A percentile compares a stretch with the other conserved stretches of the same genome.
Conservation (phyloP, 1,140 invertebrate genomes). For the Atta cephalotes region DNA sequence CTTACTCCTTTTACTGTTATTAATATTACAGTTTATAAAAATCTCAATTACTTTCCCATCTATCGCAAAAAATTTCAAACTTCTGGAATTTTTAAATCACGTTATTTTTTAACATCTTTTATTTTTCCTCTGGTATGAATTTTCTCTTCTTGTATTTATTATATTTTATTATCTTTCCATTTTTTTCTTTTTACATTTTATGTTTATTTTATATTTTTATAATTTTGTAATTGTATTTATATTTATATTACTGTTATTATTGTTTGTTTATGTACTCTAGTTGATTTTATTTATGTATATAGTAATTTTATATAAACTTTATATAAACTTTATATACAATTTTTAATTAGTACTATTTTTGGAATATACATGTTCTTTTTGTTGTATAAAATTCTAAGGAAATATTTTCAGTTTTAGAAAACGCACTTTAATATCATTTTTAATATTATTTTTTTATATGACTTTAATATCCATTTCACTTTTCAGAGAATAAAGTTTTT, state of each 20-base stretch:
- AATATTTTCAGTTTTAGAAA: neutral
- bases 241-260: neutral
- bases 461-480: neutral
- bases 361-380: neutral
- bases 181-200: too few relatives aligned
- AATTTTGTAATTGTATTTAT: slow-evolving; percentile 1
- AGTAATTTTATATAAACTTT: neutral
- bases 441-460: neutral
- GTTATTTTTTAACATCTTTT: too few relatives aligned
- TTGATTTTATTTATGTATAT: neutral
- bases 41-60: neutral
- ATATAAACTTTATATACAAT: neutral
- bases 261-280: neutral
- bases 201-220: too few relatives aligned
- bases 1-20: neutral
- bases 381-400: neutral
- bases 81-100: neutral
- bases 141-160: too few relatives aligned
- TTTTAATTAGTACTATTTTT: neutral
- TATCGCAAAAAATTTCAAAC: neutral
- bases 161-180: too few relatives aligned
- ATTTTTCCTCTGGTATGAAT: too few relatives aligned
- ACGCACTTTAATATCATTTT: neutral
- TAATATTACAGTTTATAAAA: neutral
- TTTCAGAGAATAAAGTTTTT: neutral